Percentiles rank a stretch among this genome's conserved stretches.
Conservation (phyloP, 2,113 vertebrate genomes). For the Ellobius talpinus region DNA sequence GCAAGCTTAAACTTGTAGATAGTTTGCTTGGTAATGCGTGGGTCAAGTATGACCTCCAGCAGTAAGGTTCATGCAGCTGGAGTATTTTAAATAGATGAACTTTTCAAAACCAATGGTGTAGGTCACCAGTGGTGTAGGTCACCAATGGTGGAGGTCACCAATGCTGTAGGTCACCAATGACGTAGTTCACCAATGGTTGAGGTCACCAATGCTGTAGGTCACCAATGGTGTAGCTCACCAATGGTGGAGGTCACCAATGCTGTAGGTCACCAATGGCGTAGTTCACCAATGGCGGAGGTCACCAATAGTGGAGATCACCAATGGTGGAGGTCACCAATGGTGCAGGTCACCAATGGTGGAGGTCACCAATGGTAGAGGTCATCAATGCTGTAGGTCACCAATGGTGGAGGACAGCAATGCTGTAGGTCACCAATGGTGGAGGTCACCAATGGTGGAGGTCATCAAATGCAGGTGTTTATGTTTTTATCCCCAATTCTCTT, state of each 20-base stretch:
- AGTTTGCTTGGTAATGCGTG: constrained; percentile 9
- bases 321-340: no score
- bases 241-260: not conserved
- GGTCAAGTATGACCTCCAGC: not conserved
- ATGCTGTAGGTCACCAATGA: not conserved
- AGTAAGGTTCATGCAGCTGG: not conserved
- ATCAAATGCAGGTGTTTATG: not conserved
- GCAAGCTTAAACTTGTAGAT: not conserved
- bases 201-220: not conserved
- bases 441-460: not conserved
- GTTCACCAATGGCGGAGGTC: no score
- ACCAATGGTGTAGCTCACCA: not conserved
- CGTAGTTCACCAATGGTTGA: no score
- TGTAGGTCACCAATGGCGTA: no score
- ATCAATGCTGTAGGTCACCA: not conserved
- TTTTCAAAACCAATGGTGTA: not conserved
- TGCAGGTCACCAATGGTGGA: no score
- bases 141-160: not conserved
- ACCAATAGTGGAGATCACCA: no score
- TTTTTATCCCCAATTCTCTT: constrained; percentile 31
- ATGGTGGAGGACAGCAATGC: not conserved
- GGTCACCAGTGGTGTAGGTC: not conserved
- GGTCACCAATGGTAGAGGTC: not conserved
- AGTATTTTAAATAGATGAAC: constrained; percentile 50
- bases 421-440: not conserved